Conservation (phyloP, 1,140 invertebrate genomes). For the Ooceraea biroi region DNA sequence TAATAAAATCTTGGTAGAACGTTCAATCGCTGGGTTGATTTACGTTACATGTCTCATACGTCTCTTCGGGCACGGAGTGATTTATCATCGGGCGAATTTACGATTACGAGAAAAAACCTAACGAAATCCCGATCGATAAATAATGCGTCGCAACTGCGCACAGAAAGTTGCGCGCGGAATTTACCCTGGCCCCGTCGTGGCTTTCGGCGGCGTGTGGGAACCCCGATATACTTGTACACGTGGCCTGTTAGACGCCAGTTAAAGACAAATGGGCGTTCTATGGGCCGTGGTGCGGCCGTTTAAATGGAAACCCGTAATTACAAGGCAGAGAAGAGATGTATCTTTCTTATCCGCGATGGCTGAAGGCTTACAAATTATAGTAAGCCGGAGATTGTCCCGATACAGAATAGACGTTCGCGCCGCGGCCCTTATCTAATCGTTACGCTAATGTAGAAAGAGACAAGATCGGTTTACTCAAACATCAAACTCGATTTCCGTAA, state of each 20-base stretch:
- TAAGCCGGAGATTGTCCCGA: conserved; percentile 55
- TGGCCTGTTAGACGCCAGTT: conserved; percentile 61
- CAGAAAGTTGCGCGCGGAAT: conserved; percentile 47
- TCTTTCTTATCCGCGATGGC: conserved; percentile 60
- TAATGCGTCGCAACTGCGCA: conserved; percentile 34
- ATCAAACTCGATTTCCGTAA: not conserved
- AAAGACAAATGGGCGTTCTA: conserved; percentile 65
- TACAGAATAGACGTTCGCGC: conserved; percentile 45
- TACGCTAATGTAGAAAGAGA: conserved; percentile 53
- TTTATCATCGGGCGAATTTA: conserved; percentile 46
- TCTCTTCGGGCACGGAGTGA: conserved; percentile 4
- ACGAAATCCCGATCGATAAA: conserved; percentile 36
- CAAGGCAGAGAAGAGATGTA: conserved; percentile 61
- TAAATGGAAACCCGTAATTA: conserved; percentile 64
- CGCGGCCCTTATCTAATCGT: conserved; percentile 56
- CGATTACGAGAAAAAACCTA: conserved; percentile 28
- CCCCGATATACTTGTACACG: conserved; percentile 61
- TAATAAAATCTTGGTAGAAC: conserved; percentile 17
- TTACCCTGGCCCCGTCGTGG: conserved; percentile 2
- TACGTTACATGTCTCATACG: conserved; percentile 27
- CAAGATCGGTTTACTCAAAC: conserved; percentile 52
- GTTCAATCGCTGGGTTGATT: conserved; percentile 35
- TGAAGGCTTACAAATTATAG: conserved; percentile 64
- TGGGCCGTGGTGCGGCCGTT: conserved; percentile 52
- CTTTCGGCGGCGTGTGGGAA: conserved; percentile 33